Evolutionary conservation across 2,797 vertebrate species (phyloP).

Genomic region (Coccyzus lansbergi): DNA sequence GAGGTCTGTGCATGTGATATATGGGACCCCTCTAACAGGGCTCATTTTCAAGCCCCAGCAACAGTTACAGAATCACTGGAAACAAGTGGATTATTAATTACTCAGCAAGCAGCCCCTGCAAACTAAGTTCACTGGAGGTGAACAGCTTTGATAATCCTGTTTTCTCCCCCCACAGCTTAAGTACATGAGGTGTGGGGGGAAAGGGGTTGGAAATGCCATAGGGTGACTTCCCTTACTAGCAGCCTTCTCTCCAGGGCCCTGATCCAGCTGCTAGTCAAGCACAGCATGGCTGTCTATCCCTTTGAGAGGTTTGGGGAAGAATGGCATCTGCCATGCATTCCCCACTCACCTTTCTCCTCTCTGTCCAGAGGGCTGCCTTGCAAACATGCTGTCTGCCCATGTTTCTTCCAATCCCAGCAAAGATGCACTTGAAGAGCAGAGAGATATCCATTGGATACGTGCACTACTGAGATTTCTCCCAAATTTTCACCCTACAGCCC

Average conservation of each 20-base stretch:
- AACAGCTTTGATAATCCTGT: constrained; percentile 27
- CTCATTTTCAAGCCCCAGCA: not conserved
- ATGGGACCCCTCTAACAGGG: accelerated
- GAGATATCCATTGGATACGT: not conserved
- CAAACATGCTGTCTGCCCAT: not conserved
- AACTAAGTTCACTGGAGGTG: not conserved
- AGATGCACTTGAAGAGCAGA: not conserved
- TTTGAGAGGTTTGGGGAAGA: not conserved
- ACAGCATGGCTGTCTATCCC: not conserved
- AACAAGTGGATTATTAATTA: constrained; percentile 25
- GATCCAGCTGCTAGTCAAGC: not conserved
- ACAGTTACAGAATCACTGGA: not conserved
- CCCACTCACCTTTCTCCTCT: not conserved
- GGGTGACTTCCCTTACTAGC: not conserved
- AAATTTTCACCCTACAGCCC: not conserved
- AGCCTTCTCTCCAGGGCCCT: not conserved
- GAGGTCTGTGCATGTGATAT: accelerated
- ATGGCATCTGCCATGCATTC: not conserved
- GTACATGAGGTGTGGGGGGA: accelerated
- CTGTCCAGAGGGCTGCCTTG: not conserved
- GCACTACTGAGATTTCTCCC: not conserved
- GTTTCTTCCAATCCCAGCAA: not conserved
- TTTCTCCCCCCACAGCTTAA: not conserved
- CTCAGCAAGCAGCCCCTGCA: not conserved
- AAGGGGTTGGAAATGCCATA: not conserved